Evolutionary conservation across 2,113 vertebrate genomes (phyloP), one percentile per base, ranked within the genome.

Genomic region (Eubucco bourcierii): DNA sequence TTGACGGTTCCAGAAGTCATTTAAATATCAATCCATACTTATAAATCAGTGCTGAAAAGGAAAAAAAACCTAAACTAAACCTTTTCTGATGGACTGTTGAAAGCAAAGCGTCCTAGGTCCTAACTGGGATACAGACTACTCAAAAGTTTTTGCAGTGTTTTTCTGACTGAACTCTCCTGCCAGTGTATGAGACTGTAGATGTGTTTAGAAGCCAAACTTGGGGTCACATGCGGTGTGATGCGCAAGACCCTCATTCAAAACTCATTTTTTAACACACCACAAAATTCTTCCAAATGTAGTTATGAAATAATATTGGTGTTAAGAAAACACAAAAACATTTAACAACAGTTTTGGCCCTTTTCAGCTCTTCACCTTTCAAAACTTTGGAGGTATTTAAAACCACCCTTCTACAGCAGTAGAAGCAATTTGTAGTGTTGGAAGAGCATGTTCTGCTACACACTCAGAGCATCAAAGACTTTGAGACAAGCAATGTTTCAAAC

Each of bases 141-240:
- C 27, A 47, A 37, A 61, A 72, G 28, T 66, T 90, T 94, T 47
- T 91, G 29, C 53, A 47, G 81, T 25, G 44, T 65, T 95, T 79
- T 94, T 67, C 88, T 95, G 65, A 68, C 63, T 63, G 60, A 94
- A 85, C 87, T 94, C 52, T 70, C 50, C 50, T 89, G 77, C 52
- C 89, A 91, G 60, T 6, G 25, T 41, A 28, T 64, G 33, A 46
- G 56, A 89, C 58, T 76, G n/a, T 6, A 67, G 39, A 61, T 29
- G 70, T 58, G 33, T 66, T 92, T 25, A 65, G 71, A 83, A 91
- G 66, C 63, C 85, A 94, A 92, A 70, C 15, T 56, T 24, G 37
- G 28, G 16, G 39, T 75, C 56, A 59, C 9, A 73, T 37, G 50
- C 58, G 80, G 47, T n/a, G 50, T 79, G 58, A 44, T 33, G 12